These are phyloP conservation scores for Oplegnathus fasciatus DNA, from an alignment of 2,113 vertebrate species.

Conservation along the genomic window DNA sequence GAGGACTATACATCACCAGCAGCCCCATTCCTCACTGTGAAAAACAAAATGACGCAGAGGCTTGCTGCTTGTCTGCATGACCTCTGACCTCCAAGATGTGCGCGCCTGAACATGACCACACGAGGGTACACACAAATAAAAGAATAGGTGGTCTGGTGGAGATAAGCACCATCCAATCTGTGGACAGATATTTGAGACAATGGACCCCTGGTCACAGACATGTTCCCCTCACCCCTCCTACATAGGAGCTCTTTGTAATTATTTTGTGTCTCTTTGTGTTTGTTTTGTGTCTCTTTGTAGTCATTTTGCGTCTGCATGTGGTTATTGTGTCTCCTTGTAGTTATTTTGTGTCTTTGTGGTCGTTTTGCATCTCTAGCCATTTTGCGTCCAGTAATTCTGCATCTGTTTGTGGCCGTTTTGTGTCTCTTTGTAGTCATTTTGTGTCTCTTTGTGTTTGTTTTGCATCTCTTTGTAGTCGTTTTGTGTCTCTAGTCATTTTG, in stretches of 20 bases:
- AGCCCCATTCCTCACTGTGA: constrained; percentile 40
- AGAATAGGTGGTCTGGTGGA: neutral
- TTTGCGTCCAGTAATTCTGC: no score
- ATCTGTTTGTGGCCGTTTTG: neutral
- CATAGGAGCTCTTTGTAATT: no score
- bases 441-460: no score
- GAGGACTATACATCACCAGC: constrained; percentile 69
- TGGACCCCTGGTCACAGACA: no score
- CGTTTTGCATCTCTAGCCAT: no score
- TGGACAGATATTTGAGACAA: neutral
- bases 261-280: no score
- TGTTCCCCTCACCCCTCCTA: no score
- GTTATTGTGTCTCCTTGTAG: neutral
- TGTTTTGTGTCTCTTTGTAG: neutral
- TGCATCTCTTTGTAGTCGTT: no score
- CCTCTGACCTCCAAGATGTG: constrained; percentile 50
- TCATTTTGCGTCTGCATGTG: neutral
- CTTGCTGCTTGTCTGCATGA: constrained; percentile 32
- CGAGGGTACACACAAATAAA: neutral
- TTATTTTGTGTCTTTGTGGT: neutral
- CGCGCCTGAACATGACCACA: neutral
- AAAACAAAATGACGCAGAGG: constrained; percentile 9
- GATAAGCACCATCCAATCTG: neutral
- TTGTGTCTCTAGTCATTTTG: no score
- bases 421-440: neutral